phyloP scores from a whole-genome alignment of 2,113 vertebrate species.

The Lamprotornis superbus region DNA sequence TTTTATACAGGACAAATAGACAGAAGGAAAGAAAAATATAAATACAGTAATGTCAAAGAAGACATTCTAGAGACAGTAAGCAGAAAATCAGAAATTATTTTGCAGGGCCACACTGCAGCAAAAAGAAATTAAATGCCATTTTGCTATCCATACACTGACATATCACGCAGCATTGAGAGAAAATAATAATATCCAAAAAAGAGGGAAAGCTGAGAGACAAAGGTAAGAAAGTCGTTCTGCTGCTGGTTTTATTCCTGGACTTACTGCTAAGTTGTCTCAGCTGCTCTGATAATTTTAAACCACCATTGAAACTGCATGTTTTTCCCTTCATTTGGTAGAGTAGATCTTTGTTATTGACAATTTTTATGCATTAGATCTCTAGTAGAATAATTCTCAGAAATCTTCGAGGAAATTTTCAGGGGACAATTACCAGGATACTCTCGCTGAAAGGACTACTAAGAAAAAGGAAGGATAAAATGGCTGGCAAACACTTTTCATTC shows the following conservation, averaged over 20 bases:
- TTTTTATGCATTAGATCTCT: neutral
- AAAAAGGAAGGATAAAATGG: neutral
- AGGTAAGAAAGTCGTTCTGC: neutral
- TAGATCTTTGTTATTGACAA: neutral
- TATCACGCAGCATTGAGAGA: neutral
- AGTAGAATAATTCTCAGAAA: neutral
- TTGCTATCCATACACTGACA: neutral
- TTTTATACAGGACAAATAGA: neutral
- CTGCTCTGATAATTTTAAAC: neutral
- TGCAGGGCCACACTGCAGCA: neutral
- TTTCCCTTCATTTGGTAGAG: neutral
- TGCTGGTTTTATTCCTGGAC: neutral
- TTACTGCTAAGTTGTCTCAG: neutral
- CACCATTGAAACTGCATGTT: neutral
- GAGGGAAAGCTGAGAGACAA: neutral
- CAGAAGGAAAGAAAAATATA: slow-evolving; percentile 18
- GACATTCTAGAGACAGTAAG: neutral
- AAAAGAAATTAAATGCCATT: slow-evolving; percentile 12
- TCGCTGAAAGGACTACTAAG: neutral
- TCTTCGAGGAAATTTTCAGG: neutral
- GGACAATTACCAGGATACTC: neutral
- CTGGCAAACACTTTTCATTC: neutral
- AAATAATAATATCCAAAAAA: neutral
- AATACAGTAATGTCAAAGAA: neutral
- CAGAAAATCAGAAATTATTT: slow-evolving; percentile 46